These are phyloP conservation scores for Arremon aurantiirostris DNA, from an alignment of 2,797 vertebrate genomes.

Conservation along the genomic window DNA sequence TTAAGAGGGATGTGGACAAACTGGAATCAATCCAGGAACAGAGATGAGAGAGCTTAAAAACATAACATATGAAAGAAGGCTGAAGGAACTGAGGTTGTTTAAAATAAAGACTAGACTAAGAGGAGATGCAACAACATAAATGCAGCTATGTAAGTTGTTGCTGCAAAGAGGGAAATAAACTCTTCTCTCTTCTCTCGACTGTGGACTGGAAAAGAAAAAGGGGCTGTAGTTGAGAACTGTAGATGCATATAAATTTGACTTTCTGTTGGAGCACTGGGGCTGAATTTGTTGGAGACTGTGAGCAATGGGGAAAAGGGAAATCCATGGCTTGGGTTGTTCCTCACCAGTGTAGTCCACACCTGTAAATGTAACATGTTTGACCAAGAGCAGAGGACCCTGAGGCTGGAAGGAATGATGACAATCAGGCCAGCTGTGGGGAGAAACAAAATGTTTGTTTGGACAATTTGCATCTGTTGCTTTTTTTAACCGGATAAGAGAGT, in stretches of 20 bases:
- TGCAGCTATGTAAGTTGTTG: background rate
- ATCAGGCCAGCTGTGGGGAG: conserved; percentile 64
- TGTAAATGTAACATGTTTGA: background rate
- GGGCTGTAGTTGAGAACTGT: background rate
- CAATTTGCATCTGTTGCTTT: conserved; percentile 75
- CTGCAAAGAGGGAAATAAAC: conserved; percentile 1
- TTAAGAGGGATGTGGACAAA: background rate
- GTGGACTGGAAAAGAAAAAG: background rate
- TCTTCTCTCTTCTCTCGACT: background rate
- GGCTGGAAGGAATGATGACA: conserved; percentile 34
- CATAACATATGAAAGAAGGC: background rate
- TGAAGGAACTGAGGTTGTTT: background rate
- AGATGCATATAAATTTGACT: background rate
- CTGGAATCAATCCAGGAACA: background rate
- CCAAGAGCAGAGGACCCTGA: background rate
- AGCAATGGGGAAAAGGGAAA: background rate
- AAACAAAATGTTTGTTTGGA: conserved; percentile 78
- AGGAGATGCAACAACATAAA: background rate
- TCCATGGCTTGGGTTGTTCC: fast-evolving
- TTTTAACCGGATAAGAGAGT: conserved; percentile 71
- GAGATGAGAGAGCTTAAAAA: background rate
- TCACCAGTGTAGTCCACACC: background rate
- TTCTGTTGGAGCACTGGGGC: background rate
- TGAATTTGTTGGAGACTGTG: background rate
- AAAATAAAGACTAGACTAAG: background rate